Evolutionary conservation across 2,888 invertebrate species (phyloP), one percentile per base, ranked within the genome.

Genomic region (Aricia artaxerxes): DNA sequence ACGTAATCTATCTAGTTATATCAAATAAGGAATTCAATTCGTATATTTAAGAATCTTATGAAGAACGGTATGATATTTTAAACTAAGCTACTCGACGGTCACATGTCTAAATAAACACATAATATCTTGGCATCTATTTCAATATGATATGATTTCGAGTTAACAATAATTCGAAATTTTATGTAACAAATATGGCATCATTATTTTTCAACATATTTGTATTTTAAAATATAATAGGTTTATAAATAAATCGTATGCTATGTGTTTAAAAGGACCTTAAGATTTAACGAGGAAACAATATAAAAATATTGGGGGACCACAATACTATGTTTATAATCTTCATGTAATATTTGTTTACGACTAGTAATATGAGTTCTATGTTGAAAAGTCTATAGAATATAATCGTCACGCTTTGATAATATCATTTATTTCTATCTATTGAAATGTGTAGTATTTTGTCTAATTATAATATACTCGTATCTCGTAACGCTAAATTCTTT

Each of bases 101-200:
- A 35, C 35, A 35, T 9, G 13, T 11, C 4, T 75, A 69, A 38
- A 69, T 49, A 31, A 75, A 75, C 49, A 49, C 73, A 78, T 31
- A 9, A 69, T 60, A 40, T 49, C 73, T 60, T 60, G 49, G 24
- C 40, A 80, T 79, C 81, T 84, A 87, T 82, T 84, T 85, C 87
- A 79, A 75, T 90, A 90, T 92, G 92, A 92, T 93, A 93, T 92
- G 92, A 90, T 83, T 90, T 85, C 82, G 88, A 88, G 92, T 90
- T 90, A 88, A 69, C 13, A 35, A 90, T 90, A 92, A 83, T 84
- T 57, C 79, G 82, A 83, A 81, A 81, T 81, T 84, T 78, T n/a
- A 69, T 31, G 31, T 69, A 35, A 69, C 9, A 35, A 35, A 35
- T 69, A 13, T 13, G 69, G 35, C 35, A 69, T 38, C 69, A 13